Evolutionary conservation across 2,797 vertebrate genomes (phyloP).

Genomic region (Chelon labrosus): DNA sequence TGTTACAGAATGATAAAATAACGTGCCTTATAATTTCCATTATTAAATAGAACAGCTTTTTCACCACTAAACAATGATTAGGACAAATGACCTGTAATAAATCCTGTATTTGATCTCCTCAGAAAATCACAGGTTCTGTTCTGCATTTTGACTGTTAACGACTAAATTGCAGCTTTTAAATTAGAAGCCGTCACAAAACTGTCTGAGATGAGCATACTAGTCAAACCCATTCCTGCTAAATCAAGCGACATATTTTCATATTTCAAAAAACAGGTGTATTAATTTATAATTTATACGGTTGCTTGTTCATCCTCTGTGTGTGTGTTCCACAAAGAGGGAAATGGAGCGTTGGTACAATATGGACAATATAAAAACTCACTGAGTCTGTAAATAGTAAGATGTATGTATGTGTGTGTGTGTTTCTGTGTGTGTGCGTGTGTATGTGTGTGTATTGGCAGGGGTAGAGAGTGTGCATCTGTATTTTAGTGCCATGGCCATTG

Average conservation of each 20-base stretch:
- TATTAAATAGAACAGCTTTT: constrained; percentile 5
- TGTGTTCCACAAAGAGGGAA: constrained; percentile 60
- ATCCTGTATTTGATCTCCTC: constrained; percentile 13
- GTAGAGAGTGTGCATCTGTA: constrained; percentile 70
- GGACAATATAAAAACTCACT: constrained; percentile 67
- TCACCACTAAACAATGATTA: constrained; percentile 7
- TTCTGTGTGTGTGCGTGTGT: constrained; percentile 26
- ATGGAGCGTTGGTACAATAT: constrained; percentile 79
- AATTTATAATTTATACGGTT: constrained; percentile 75
- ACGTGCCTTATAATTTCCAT: constrained; percentile 74
- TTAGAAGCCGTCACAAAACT: constrained; percentile 31
- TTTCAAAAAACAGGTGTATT: constrained; percentile 62
- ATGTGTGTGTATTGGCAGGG: constrained; percentile 55
- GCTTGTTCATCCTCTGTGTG: constrained; percentile 69
- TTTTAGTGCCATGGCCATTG: constrained; percentile 76
- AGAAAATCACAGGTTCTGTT: constrained; percentile 14
- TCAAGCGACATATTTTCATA: constrained; percentile 66
- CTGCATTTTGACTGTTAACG: constrained; percentile 15
- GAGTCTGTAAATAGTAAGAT: constrained; percentile 74
- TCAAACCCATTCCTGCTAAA: constrained; percentile 48
- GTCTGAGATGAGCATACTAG: constrained; percentile 35
- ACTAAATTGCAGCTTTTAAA: constrained; percentile 34
- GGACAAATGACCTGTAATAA: not conserved
- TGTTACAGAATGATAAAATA: constrained; percentile 33
- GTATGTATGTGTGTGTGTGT: constrained; percentile 68